These are phyloP conservation scores for Ellobium chinense DNA, from an alignment of 2,888 invertebrate genomes.

Conservation along the genomic window DNA sequence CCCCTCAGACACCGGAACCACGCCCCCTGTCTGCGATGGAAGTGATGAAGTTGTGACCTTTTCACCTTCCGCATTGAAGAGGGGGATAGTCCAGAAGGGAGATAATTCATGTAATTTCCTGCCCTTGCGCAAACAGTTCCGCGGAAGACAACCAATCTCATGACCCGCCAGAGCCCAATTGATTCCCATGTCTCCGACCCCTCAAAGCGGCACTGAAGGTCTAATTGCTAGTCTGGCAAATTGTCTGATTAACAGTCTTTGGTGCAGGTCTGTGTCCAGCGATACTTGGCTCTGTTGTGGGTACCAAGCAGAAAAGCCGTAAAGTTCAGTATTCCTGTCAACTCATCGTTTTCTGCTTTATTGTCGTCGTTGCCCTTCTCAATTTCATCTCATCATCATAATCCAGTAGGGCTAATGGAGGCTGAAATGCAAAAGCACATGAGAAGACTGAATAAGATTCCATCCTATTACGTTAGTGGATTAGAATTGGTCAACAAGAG, in stretches of 20 bases:
- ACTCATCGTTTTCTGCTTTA: no score
- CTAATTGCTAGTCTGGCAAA: slow-evolving; percentile 23
- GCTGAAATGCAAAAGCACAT: no score
- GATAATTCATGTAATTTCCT: slow-evolving; percentile 25
- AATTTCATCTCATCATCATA: no score
- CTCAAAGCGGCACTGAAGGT: neutral
- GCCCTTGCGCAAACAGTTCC: slow-evolving; percentile 5
- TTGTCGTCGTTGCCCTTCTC: no score
- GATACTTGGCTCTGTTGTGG: no score
- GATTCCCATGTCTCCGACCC: neutral
- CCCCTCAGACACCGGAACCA: neutral
- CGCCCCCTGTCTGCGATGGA: neutral
- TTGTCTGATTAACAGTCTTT: slow-evolving; percentile 7
- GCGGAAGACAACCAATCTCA: neutral
- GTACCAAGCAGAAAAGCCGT: no score
- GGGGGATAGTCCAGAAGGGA: neutral
- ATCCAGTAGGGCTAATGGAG: no score
- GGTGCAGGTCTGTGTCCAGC: neutral
- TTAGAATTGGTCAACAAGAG: no score
- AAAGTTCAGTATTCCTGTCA: no score
- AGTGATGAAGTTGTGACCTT: slow-evolving; percentile 12
- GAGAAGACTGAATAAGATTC: no score
- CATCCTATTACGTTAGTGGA: no score
- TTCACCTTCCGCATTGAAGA: neutral
- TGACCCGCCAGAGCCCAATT: neutral